Conservation (phyloP, 2,113 vertebrate species). For the Pandion haliaetus region DNA sequence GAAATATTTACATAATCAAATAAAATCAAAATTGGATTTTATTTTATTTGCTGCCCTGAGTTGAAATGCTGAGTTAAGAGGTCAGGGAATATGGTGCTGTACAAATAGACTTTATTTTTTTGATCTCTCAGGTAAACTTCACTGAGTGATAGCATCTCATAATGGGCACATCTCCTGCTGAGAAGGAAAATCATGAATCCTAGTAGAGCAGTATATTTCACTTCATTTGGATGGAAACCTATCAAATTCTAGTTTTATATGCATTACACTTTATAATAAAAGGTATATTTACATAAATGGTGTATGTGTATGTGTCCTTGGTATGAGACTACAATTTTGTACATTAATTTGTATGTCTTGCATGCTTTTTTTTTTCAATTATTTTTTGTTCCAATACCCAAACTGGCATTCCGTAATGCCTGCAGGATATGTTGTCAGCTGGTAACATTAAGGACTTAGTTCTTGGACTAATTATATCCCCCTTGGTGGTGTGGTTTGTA, state of each 20-base stretch:
- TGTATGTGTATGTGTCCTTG: conserved; percentile 46
- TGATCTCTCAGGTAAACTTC: conserved; percentile 67
- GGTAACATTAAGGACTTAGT: neutral
- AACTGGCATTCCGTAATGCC: neutral
- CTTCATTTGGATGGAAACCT: conserved; percentile 52
- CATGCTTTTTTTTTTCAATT: neutral
- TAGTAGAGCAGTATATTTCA: conserved; percentile 52
- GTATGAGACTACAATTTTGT: neutral
- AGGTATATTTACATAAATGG: conserved; percentile 41
- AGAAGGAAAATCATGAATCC: conserved; percentile 48
- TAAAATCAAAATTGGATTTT: neutral
- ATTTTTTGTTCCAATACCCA: neutral
- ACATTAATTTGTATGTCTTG: conserved; percentile 12
- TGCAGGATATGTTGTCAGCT: neutral
- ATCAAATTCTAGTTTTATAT: conserved; percentile 58
- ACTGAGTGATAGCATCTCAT: conserved; percentile 49
- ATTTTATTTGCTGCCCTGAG: neutral
- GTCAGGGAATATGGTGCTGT: neutral
- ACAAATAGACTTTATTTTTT: conserved; percentile 63
- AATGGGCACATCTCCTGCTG: conserved; percentile 49
- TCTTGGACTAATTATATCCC: neutral
- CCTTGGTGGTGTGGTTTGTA: neutral
- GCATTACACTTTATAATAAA: conserved; percentile 50
- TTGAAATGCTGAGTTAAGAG: neutral
- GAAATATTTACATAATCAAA: neutral